phyloP scores from a whole-genome alignment of 2,888 invertebrate species.

The Nycteola revayana region DNA sequence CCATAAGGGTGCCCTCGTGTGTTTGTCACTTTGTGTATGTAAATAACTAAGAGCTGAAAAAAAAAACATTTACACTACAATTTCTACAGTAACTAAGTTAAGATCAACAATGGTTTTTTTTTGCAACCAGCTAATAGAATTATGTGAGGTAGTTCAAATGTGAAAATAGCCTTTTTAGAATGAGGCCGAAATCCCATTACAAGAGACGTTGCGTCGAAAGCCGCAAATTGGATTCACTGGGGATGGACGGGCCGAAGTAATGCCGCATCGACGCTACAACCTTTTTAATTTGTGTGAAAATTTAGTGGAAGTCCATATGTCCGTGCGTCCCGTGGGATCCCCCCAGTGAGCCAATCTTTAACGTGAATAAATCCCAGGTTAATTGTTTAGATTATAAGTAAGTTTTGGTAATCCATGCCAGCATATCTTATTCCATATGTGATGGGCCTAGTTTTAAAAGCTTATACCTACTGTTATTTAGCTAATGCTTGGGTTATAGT shows the following conservation, averaged over 20 bases:
- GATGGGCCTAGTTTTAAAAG: no score
- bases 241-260: conserved; percentile 62
- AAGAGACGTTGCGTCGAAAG: conserved; percentile 52
- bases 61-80: no score
- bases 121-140: conserved; percentile 31
- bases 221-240: conserved; percentile 67
- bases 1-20: no score
- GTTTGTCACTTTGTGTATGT: no score
- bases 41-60: no score
- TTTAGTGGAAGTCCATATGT: conserved; percentile 31
- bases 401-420: conserved; percentile 6
- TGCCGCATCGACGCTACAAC: conserved; percentile 49
- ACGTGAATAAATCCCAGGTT: conserved; percentile 12
- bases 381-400: conserved; percentile 19
- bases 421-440: no score
- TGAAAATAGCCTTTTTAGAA: conserved; percentile 64
- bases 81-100: conserved; percentile 22
- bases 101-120: conserved; percentile 20
- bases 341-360: conserved; percentile 9
- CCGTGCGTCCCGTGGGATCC: conserved; percentile 16
- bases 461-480: no score
- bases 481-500: no score
- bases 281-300: conserved; percentile 57
- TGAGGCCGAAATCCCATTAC: conserved; percentile 65
- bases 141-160: conserved; percentile 43